A percentile compares a stretch with the other conserved stretches of the same genome.
Evolutionary conservation across 92 coral and sea anemone species (phyloP).

Genomic region (Epizoanthus rinbou): DNA sequence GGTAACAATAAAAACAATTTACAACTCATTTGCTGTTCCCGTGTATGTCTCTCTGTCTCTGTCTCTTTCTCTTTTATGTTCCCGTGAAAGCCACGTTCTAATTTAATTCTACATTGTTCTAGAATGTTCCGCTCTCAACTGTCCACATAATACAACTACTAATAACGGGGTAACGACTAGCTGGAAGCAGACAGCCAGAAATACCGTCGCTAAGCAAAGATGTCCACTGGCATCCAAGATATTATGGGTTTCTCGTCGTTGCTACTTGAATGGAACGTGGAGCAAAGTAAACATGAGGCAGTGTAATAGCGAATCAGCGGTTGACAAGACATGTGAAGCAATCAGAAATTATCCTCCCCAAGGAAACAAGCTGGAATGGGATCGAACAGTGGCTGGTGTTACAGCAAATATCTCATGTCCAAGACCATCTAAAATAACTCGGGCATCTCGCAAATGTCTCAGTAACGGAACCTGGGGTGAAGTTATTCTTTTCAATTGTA

Average conservation of each 20-base stretch:
- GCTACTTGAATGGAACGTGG: constrained; percentile 9
- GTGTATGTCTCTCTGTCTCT: too few relatives aligned
- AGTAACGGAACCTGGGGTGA: too few relatives aligned
- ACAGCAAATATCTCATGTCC: background rate
- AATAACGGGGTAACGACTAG: background rate
- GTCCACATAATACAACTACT: background rate
- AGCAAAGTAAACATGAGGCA: background rate
- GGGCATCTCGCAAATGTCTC: background rate
- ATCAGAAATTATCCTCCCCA: background rate
- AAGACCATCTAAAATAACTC: background rate
- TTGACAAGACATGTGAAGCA: background rate
- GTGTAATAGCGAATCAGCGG: background rate
- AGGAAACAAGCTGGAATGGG: background rate
- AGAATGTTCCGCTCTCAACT: background rate
- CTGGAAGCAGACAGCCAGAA: background rate
- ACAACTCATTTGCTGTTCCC: too few relatives aligned
- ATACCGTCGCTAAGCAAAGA: background rate
- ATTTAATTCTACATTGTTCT: too few relatives aligned
- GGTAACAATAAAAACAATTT: too few relatives aligned
- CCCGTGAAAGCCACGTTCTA: too few relatives aligned
- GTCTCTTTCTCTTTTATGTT: too few relatives aligned
- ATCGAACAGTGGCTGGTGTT: background rate
- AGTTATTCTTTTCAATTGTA: too few relatives aligned
- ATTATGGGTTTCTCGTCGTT: background rate
- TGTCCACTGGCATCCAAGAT: background rate